Evolutionary conservation across 2,113 vertebrate genomes (phyloP).

Genomic region (Dasyurus viverrinus): DNA sequence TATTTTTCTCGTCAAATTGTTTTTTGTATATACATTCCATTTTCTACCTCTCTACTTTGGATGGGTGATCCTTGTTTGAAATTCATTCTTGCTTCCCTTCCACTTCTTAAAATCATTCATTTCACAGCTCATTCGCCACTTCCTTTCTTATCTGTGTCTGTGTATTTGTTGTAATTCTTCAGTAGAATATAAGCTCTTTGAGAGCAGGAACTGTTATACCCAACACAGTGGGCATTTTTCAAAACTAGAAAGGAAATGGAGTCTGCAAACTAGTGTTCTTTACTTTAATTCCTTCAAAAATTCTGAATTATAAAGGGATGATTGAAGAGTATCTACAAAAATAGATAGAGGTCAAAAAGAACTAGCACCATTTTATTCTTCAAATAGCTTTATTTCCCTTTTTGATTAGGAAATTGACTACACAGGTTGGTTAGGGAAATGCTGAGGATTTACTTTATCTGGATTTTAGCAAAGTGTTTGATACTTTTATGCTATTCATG

Average conservation of each 20-base stretch:
- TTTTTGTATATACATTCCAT: background rate
- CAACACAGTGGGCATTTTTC: background rate
- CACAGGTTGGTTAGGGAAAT: background rate
- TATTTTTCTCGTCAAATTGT: background rate
- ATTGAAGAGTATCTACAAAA: background rate
- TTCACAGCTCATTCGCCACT: background rate
- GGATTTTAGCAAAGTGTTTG: background rate
- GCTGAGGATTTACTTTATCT: background rate
- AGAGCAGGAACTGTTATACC: background rate
- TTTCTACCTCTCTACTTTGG: background rate
- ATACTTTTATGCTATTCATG: background rate
- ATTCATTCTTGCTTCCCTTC: background rate
- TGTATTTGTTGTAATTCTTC: background rate
- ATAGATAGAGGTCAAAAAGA: background rate
- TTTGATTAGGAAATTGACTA: background rate
- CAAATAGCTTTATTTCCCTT: background rate
- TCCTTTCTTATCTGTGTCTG: background rate
- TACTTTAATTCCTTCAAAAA: background rate
- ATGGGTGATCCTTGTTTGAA: background rate
- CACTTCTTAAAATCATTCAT: background rate
- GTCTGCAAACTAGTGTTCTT: background rate
- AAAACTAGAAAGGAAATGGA: background rate
- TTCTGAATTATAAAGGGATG: background rate
- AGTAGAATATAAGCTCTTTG: background rate
- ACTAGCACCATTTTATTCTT: background rate